Percentiles rank a stretch among this genome's conserved stretches.
Evolutionary conservation across 2,797 vertebrate species (phyloP).

Genomic region (Taenioides sp.): DNA sequence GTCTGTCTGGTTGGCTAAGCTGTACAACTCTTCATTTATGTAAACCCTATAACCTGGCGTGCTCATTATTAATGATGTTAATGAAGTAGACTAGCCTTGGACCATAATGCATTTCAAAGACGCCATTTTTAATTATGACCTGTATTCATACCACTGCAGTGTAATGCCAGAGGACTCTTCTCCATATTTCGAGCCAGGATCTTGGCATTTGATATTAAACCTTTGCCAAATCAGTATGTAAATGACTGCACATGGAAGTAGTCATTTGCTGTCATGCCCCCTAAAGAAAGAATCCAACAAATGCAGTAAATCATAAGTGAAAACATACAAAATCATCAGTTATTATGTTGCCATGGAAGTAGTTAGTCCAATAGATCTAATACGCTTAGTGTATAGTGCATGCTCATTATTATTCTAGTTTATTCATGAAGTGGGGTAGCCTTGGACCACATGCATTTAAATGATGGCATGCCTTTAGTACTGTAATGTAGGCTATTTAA

Average conservation of each 20-base stretch:
- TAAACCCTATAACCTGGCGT: neutral
- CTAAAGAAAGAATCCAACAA: neutral
- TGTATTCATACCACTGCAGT: neutral
- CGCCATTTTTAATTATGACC: neutral
- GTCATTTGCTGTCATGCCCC: neutral
- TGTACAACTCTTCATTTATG: neutral
- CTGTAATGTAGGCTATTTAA: neutral
- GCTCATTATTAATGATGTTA: neutral
- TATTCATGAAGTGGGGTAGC: neutral
- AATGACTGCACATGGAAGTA: neutral
- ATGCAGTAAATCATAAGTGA: neutral
- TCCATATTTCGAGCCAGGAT: neutral
- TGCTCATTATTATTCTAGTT: conserved; percentile 1
- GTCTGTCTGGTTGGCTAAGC: neutral
- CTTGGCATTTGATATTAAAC: neutral
- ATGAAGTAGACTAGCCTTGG: neutral
- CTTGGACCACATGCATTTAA: conserved; percentile 1
- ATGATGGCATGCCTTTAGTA: neutral
- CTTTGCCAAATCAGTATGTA: neutral
- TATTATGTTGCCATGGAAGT: neutral
- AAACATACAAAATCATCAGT: neutral
- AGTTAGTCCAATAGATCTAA: neutral
- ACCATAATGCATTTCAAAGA: neutral
- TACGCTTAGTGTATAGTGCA: neutral
- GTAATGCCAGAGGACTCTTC: neutral